Base-by-base conservation (phyloP, 2,113 vertebrate genomes). In the Lophura nycthemera region DNA sequence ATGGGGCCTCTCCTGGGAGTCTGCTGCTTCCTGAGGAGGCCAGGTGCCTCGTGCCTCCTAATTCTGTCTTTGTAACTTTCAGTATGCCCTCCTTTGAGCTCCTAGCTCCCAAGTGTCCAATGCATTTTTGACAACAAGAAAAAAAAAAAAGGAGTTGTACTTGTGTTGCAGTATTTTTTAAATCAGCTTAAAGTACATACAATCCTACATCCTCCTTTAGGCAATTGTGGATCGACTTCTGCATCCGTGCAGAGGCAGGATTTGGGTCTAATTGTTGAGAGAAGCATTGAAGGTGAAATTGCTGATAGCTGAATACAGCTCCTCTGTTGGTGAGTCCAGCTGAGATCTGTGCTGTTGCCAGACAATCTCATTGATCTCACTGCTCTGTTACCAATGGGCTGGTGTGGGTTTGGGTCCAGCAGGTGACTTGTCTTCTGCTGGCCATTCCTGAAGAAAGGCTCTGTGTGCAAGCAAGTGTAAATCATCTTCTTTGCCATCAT, bases 1-100 rank as follows among this genome's bases (percentile, higher is more conserved):
- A 91, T 56, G 48, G 38, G 42, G 40, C n/a, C 27, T 60, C 69
- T 92, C 38, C 79, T 77, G 74, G 25, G 80, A 91, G 36, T 30
- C 18, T 50, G 78, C 74, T 90, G 56, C 80, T 77, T 87, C 73
- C 72, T 30, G 22, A 64, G 48, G 27, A 65, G 40, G n/a, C 73
- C 43, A 89, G 57, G 64, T 81, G 61, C 11, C 13, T 79, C 7
- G 3, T 50, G 95, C 74, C 54, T 72, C 10, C 69, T 74, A 45
- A 61, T 70, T 73, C 29, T 54, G 18, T n/a, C 27, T 40, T 66
- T 24, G 45, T 14, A 60, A 87, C 72, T 95, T 96, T 81, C 73
- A 64, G 43, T 27, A 15, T 66, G 40, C 40, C 27, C 36, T 52
- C 67, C 34, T 63, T 20, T 57, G 36, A 92, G 71, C 29, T 72